Base-by-base conservation (phyloP, 1,140 invertebrate species). In the Eriocheir sinensis region DNA sequence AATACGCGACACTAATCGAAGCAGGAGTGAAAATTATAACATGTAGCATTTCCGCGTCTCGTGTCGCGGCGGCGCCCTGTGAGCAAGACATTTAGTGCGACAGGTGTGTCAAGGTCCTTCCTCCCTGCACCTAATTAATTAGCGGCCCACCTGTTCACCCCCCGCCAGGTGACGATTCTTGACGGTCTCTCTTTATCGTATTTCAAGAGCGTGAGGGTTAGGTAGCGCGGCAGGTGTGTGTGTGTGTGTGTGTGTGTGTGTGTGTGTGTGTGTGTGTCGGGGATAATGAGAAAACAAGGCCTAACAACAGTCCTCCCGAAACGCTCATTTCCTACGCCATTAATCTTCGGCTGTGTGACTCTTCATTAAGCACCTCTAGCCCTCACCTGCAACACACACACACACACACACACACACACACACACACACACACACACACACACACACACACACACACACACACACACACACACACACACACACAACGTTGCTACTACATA, bases 321-420 rank as follows among this genome's bases (percentile, higher is more conserved):
- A 21, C 60, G 27, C 21, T 72, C n/a, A 21, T 72, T 72, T 72
- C 15, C 44, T 4, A 48, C 44, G 15, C 44, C 44, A 48, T 48
- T 48, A 8, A 48, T 48, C 44, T 48, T 48, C 4, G 4, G 4
- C 44, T 48, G 44, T 48, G 44, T 48, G 44, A 48, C 44, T 48
- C 4, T 48, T 48, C 44, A 83, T 34, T 83, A 6, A 34, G 81
- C 36, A 34, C 38, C n/a, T n/a, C n/a, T n/a, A n/a, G n/a, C n/a
- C n/a, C n/a, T n/a, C n/a, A n/a, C n/a, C n/a, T n/a, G n/a, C n/a
- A n/a, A n/a, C n/a, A n/a, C 8, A 72, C 60, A 72, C 60, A 72
- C 60, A 72, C 60, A 88, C 41, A 86, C 41, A 86, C 36, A 40
- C 60, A 72, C 60, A 72, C 60, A 72, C 60, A 72, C 60, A 72